Evolutionary conservation across 1,140 invertebrate species (phyloP), one percentile per base, ranked within the genome.

Genomic region (Drosophila chauvacae): DNA sequence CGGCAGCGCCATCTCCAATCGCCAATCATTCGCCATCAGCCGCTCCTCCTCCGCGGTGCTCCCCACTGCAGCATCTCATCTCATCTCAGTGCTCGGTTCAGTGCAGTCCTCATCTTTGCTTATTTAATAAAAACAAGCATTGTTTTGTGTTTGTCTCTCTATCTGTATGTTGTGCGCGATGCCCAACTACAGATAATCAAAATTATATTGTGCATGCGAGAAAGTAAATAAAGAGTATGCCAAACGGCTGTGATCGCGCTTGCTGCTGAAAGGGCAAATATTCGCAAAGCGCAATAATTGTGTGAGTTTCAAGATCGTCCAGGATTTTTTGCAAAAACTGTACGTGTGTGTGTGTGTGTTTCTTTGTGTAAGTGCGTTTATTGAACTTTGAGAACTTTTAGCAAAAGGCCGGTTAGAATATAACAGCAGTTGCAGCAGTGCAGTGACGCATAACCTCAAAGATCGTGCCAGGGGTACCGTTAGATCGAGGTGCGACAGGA

Each of bases 141-240:
- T 62, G 35, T 62, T 68, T 70, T 70, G 39, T 65, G 55, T 39
- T 16, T 33, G 39, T 35, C 55, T 44, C 55, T 26, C 39, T 35
- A 18, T 64, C 28, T 69, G 44, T 72, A 57, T 70, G 66, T 42
- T 73, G 41, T 64, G 77, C 71, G 74, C 77, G 78, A 76, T 83
- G 72, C 72, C 72, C 77, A 80, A 83, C 66, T 87, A 74, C 80
- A 83, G 84, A 88, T 88, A 88, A 88, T 88, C 80, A 84, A 84
- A 81, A 71, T 88, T 87, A 87, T 88, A 83, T 82, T 84, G 80
- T 80, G 81, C 81, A 80, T 77, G 81, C 56, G 59, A 79, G 81
- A 72, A 57, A 74, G 72, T 59, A 80, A 77, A 75, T 77, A 74
- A 70, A 74, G 62, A 82, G 81, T 60, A 84, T 87, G 80, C 59